phyloP scores from a whole-genome alignment of 2,888 invertebrate species.

The Hybos culiciformis region DNA sequence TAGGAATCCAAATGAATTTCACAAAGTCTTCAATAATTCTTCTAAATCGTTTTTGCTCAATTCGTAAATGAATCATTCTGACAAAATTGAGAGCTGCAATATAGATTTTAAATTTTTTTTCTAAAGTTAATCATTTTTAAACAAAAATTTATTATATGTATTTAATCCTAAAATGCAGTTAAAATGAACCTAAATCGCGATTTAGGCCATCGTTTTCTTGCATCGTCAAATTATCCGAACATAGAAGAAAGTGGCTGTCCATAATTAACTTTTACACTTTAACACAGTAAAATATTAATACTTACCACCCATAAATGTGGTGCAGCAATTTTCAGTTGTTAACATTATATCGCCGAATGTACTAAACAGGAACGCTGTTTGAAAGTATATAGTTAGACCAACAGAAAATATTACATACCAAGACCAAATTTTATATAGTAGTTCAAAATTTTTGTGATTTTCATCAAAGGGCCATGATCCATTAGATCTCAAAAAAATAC shows the following conservation, averaged over 20 bases:
- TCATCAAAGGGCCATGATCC: constrained; percentile 29
- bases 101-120: too few species aligned
- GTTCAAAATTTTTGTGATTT: constrained; percentile 4
- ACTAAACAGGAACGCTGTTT: constrained; percentile 25
- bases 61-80: constrained; percentile 29
- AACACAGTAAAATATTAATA: too few species aligned
- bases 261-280: too few species aligned
- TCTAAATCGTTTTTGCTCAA: constrained; percentile 23
- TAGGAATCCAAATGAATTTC: constrained; percentile 28
- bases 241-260: too few species aligned
- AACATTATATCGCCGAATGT: constrained; percentile 29
- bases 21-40: constrained; percentile 25
- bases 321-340: constrained; percentile 33
- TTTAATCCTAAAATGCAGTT: too few species aligned
- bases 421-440: constrained; percentile 25
- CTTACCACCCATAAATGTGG: constrained; percentile 35
- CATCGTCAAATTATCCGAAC: too few species aligned
- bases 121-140: too few species aligned
- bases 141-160: too few species aligned
- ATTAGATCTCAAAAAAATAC: constrained; percentile 29
- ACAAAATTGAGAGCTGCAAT: constrained; percentile 29
- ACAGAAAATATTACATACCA: constrained; percentile 28
- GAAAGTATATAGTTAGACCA: constrained; percentile 27
- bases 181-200: too few species aligned
- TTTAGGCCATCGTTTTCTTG: too few species aligned